Percentiles rank a stretch among this genome's conserved stretches.
Conservation (phyloP, 2,113 vertebrate species). For the Lipotes vexillifer region DNA sequence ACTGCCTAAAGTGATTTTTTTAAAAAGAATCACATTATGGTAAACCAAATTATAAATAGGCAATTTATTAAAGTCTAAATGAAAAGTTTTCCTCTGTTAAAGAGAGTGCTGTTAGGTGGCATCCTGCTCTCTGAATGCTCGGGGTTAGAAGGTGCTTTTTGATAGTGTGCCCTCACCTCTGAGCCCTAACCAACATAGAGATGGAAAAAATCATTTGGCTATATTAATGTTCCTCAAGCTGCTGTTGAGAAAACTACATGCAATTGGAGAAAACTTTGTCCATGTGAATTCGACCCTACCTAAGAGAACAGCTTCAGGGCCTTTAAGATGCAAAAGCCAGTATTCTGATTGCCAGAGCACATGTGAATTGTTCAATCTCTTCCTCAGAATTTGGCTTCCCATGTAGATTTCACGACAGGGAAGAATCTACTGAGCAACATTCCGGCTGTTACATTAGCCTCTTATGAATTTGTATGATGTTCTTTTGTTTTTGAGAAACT, state of each 20-base stretch:
- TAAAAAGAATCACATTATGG: background rate
- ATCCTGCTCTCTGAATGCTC: background rate
- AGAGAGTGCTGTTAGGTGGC: background rate
- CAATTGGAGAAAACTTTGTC: background rate
- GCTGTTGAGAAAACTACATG: background rate
- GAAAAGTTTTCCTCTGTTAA: background rate
- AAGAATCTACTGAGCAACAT: background rate
- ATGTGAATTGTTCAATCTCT: background rate
- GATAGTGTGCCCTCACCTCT: background rate
- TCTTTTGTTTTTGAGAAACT: constrained; percentile 43
- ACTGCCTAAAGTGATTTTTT: background rate
- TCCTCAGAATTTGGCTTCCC: constrained; percentile 31
- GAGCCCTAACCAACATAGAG: background rate
- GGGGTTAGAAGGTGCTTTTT: background rate
- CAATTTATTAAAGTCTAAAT: background rate
- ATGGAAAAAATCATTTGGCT: background rate
- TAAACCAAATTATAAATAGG: background rate
- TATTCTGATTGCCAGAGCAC: background rate
- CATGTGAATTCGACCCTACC: background rate
- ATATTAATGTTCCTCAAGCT: background rate
- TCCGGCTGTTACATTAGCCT: background rate
- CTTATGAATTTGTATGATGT: constrained; percentile 18
- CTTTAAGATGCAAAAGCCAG: background rate
- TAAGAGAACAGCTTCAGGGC: background rate
- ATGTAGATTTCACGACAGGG: constrained; percentile 14